Evolutionary conservation across 2,797 vertebrate species (phyloP).

Genomic region (Manis crassicaudata): DNA sequence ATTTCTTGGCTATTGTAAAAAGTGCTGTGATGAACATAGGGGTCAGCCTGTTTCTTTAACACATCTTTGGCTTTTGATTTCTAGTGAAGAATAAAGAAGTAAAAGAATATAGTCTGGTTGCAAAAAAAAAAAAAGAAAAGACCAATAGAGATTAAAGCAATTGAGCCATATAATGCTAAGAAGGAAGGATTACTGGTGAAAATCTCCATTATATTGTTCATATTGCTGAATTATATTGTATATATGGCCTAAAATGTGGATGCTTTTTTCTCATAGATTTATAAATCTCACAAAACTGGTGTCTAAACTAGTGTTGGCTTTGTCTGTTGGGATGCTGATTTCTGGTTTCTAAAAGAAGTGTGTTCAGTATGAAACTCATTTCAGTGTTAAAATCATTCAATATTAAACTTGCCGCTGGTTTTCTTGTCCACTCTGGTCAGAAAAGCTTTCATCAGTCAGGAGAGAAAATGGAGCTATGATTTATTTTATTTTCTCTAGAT

Average conservation of each 20-base stretch:
- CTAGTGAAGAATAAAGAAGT: not conserved
- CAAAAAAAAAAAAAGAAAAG: not conserved
- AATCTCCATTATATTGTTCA: not conserved
- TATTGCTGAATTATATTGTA: rapidly evolving
- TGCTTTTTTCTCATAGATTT: not conserved
- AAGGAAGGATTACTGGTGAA: not conserved
- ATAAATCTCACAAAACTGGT: not conserved
- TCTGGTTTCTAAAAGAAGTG: conserved; percentile 42
- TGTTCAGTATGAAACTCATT: conserved; percentile 31
- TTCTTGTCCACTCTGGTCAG: conserved; percentile 28
- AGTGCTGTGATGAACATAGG: too few species aligned
- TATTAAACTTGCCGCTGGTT: conserved; percentile 21
- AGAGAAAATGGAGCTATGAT: conserved; percentile 38
- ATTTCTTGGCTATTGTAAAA: too few species aligned
- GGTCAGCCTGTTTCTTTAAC: not conserved
- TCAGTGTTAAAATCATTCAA: not conserved
- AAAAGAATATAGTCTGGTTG: not conserved
- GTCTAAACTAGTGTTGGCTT: not conserved
- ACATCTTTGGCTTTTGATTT: not conserved
- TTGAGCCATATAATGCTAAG: not conserved
- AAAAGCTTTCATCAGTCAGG: not conserved
- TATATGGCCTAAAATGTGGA: not conserved
- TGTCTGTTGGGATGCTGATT: not conserved
- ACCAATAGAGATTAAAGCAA: not conserved
- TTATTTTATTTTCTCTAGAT: conserved; percentile 84